Evolutionary conservation across 2,113 vertebrate species (phyloP).

Genomic region (Agelaius phoeniceus): DNA sequence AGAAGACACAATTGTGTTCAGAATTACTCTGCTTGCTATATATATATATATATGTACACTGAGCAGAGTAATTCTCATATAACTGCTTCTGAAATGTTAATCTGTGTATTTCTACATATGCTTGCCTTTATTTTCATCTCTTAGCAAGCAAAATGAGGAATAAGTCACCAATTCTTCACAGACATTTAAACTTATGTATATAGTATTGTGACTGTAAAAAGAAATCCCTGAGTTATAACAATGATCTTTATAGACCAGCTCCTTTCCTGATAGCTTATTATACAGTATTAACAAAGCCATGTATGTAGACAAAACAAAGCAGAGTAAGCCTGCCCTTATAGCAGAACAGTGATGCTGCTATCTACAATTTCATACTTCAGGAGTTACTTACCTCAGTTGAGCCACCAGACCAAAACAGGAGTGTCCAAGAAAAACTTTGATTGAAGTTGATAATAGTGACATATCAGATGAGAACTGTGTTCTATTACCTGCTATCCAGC

Average conservation of each 20-base stretch:
- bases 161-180: neutral
- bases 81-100: neutral
- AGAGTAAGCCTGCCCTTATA: neutral
- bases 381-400: rapidly evolving
- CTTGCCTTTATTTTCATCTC: neutral
- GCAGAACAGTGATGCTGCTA: neutral
- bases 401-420: neutral
- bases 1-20: neutral
- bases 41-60: too few relatives aligned
- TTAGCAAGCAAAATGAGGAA: neutral
- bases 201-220: neutral
- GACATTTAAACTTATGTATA: neutral
- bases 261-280: neutral
- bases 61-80: neutral
- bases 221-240: neutral
- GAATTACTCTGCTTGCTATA: neutral
- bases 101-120: neutral
- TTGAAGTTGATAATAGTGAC: neutral
- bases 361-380: neutral
- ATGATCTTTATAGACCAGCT: neutral
- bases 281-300: neutral
- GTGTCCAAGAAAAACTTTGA: neutral
- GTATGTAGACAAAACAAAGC: neutral
- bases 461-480: neutral
- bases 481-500: neutral